These are phyloP conservation scores for Ethmia dodecea DNA, from an alignment of 2,888 invertebrate genomes.

Conservation along the genomic window DNA sequence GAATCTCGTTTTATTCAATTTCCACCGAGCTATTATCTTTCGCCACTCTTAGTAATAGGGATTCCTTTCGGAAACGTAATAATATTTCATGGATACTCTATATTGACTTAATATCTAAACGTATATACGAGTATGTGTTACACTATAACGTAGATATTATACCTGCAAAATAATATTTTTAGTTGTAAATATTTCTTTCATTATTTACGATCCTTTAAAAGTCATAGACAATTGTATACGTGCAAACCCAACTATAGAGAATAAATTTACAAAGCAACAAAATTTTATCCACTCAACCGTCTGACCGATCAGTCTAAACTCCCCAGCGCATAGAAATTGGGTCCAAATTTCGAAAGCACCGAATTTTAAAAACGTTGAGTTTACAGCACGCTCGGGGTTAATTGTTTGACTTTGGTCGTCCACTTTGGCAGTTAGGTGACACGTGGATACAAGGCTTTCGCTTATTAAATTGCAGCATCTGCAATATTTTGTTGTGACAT, in stretches of 20 bases:
- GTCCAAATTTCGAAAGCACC: slow-evolving; percentile 28
- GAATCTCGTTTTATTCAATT: slow-evolving; percentile 64
- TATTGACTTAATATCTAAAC: slow-evolving; percentile 25
- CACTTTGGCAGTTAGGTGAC: slow-evolving; percentile 48
- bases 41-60: slow-evolving; percentile 51
- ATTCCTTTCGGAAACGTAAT: slow-evolving; percentile 44
- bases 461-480: slow-evolving; percentile 25
- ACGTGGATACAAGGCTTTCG: slow-evolving; percentile 36
- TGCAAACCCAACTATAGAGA: too few species aligned
- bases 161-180: too few species aligned
- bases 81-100: slow-evolving; percentile 38
- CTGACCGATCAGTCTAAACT: slow-evolving; percentile 19
- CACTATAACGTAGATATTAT: too few species aligned
- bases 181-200: too few species aligned
- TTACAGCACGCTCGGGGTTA: slow-evolving; percentile 44
- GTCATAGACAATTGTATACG: too few species aligned
- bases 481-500: slow-evolving; percentile 27
- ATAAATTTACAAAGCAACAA: too few species aligned
- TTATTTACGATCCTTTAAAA: too few species aligned
- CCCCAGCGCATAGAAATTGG: slow-evolving; percentile 29
- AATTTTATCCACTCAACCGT: slow-evolving; percentile 28
- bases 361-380: slow-evolving; percentile 41
- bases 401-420: slow-evolving; percentile 58
- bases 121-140: too few species aligned
- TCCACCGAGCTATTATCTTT: slow-evolving; percentile 57